Percentiles rank a stretch among this genome's conserved stretches.
Conservation (phyloP, 1,140 invertebrate species). For the Cherax destructor region DNA sequence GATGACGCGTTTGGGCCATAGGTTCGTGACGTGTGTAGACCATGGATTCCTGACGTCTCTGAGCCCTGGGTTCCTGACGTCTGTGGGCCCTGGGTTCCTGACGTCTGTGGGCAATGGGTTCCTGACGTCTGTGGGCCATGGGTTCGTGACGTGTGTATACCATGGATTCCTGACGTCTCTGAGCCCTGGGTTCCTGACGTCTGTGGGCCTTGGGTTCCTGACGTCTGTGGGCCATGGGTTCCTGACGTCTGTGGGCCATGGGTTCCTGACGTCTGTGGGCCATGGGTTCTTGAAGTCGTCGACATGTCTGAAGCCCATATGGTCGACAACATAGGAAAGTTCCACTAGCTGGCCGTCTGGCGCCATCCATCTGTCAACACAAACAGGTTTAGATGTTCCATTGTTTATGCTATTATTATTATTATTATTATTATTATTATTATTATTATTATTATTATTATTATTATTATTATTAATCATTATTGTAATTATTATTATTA, state of each 20-base stretch:
- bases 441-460: too few species aligned
- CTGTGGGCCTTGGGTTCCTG: too few species aligned
- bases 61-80: background rate
- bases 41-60: background rate
- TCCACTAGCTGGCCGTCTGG: constrained; percentile 41
- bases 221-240: too few species aligned
- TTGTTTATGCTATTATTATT: too few species aligned
- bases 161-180: background rate
- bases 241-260: background rate
- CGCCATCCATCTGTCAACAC: constrained; percentile 26
- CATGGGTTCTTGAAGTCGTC: constrained; percentile 1
- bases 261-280: background rate
- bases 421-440: background rate
- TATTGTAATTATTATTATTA: too few species aligned
- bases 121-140: too few species aligned
- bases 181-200: too few species aligned
- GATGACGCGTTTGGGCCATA: background rate
- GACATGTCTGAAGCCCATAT: constrained; percentile 41
- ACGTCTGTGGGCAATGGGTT: background rate
- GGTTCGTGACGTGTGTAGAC: too few species aligned
- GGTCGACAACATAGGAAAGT: constrained; percentile 36
- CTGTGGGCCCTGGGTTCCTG: background rate
- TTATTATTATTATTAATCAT: too few species aligned
- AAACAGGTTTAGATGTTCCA: background rate
- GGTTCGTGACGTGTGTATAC: background rate